phyloP scores from a whole-genome alignment of 2,113 vertebrate genomes.

The Xiphias gladius region DNA sequence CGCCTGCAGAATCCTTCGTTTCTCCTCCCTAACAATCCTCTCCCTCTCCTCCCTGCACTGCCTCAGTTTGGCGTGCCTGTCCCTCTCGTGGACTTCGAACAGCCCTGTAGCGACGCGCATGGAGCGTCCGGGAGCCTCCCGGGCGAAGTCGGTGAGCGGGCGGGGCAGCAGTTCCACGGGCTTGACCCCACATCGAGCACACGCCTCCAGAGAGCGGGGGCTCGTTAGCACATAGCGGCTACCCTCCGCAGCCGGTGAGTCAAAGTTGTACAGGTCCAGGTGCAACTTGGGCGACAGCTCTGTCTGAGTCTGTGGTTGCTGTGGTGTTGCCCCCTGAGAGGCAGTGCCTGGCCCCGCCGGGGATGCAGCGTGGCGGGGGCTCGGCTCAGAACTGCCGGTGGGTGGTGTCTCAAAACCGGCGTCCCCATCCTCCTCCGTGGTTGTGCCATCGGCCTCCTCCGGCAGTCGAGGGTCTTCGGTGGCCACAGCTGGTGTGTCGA shows the following conservation, averaged over 20 bases:
- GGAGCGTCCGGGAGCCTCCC: constrained; percentile 92
- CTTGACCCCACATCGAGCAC: constrained; percentile 94
- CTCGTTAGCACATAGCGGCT: constrained; percentile 98
- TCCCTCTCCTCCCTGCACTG: constrained; percentile 94
- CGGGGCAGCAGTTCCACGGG: constrained; percentile 94
- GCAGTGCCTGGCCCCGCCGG: background rate
- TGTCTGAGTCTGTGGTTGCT: constrained; percentile 48
- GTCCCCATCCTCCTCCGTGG: constrained; percentile 72
- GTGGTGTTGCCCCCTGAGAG: constrained; percentile 16
- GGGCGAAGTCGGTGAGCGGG: constrained; percentile 90
- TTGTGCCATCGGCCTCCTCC: constrained; percentile 68
- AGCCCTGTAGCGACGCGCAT: constrained; percentile 94
- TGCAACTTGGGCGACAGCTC: constrained; percentile 88
- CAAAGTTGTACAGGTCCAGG: constrained; percentile 96
- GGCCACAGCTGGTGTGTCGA: constrained; percentile 68
- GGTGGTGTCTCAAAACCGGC: constrained; percentile 73
- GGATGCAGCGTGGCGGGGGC: constrained; percentile 62
- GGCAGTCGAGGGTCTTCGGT: constrained; percentile 71
- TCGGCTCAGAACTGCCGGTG: constrained; percentile 68
- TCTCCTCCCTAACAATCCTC: constrained; percentile 93
- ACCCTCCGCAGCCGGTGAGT: constrained; percentile 92
- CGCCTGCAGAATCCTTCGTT: constrained; percentile 88
- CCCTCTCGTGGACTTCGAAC: constrained; percentile 93
- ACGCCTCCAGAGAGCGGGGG: constrained; percentile 96
- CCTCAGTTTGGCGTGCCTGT: constrained; percentile 91